Percentiles rank a stretch among this genome's conserved stretches.
Conservation (phyloP, 2,797 vertebrate genomes). For the Erithacus rubecula region DNA sequence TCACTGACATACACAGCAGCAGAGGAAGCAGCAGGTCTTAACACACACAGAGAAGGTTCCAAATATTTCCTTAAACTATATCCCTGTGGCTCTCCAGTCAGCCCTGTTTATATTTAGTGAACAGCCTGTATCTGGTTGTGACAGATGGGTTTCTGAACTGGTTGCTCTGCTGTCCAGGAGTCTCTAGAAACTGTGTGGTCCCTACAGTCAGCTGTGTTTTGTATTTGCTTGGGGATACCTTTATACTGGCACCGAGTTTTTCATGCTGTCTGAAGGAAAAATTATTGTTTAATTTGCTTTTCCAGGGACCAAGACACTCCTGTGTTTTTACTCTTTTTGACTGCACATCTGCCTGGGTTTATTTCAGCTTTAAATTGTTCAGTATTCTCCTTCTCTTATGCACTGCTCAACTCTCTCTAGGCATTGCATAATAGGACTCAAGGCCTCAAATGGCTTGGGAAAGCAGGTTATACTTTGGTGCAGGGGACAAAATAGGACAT, state of each 20-base stretch:
- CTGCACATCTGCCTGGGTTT: neutral
- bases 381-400: neutral
- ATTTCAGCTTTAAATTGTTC: neutral
- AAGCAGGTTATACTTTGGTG: neutral
- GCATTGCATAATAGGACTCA: neutral
- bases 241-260: neutral
- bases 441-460: neutral
- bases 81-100: neutral
- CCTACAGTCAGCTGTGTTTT: neutral
- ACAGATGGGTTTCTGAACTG: neutral
- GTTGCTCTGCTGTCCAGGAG: neutral
- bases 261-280: neutral
- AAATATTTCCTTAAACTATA: neutral
- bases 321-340: neutral
- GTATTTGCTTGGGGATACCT: neutral
- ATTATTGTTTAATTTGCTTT: neutral
- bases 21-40: neutral
- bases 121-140: neutral
- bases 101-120: neutral
- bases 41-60: neutral
- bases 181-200: neutral
- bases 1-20: neutral
- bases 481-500: neutral
- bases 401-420: neutral
- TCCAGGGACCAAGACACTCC: neutral